Evolutionary conservation across 2,888 invertebrate genomes (phyloP).

Genomic region (Altica lythri): DNA sequence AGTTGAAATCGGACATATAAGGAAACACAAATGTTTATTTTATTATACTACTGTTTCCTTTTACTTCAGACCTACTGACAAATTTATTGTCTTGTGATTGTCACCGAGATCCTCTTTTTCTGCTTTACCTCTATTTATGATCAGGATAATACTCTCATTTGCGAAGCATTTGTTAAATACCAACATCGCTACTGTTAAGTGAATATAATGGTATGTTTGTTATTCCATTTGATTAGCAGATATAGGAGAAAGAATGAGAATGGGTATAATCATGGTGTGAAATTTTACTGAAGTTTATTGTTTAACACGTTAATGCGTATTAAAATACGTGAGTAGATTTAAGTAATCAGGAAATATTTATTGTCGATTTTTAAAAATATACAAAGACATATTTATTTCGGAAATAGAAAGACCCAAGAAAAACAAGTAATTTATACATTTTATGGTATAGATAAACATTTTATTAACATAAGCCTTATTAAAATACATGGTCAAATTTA

Average conservation of each 20-base stretch:
- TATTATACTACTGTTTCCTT: constrained; percentile 15
- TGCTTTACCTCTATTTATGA: constrained; percentile 27
- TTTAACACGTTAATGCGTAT: constrained; percentile 24
- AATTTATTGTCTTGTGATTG: constrained; percentile 28
- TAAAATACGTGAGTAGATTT: too few relatives aligned
- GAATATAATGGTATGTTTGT: constrained; percentile 26
- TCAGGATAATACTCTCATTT: constrained; percentile 25
- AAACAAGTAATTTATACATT: too few relatives aligned
- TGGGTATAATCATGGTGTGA: constrained; percentile 23
- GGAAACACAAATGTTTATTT: too few relatives aligned
- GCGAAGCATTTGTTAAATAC: constrained; percentile 28
- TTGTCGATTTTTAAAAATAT: too few relatives aligned
- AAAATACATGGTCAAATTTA: too few relatives aligned
- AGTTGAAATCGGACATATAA: too few relatives aligned
- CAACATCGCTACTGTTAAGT: constrained; percentile 25
- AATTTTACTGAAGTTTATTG: constrained; percentile 22
- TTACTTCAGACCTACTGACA: constrained; percentile 8
- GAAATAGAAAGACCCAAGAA: too few relatives aligned
- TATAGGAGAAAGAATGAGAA: constrained; percentile 25
- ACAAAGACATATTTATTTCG: too few relatives aligned
- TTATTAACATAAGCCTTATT: too few relatives aligned
- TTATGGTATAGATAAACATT: too few relatives aligned
- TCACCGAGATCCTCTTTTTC: constrained; percentile 28
- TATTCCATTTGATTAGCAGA: constrained; percentile 26
- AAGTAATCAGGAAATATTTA: too few relatives aligned